Evolutionary conservation across 2,797 vertebrate genomes (phyloP).

Genomic region (Danio albolineatus): DNA sequence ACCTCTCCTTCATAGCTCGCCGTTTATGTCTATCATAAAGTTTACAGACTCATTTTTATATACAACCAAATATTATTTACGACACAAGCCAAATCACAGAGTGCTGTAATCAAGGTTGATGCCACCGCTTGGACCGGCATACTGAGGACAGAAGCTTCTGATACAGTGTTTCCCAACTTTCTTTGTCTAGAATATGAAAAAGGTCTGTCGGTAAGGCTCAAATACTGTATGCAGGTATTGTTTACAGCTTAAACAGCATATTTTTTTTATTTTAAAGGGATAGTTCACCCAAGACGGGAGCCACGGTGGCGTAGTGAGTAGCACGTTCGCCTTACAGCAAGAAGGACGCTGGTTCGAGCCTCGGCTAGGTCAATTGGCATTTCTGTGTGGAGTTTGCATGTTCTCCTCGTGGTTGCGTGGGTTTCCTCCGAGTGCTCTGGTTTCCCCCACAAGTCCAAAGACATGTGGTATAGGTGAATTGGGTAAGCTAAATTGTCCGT

Average conservation of each 20-base stretch:
- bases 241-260: conserved; percentile 1
- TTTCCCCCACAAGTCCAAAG: too few relatives aligned
- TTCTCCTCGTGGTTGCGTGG: too few relatives aligned
- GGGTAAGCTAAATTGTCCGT: too few relatives aligned
- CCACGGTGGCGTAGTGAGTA: too few relatives aligned
- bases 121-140: conserved; percentile 11
- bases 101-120: conserved; percentile 37
- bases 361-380: too few relatives aligned
- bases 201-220: background rate
- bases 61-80: conserved; percentile 51
- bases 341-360: too few relatives aligned
- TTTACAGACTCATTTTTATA: conserved; percentile 60
- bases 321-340: too few relatives aligned
- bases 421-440: too few relatives aligned
- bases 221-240: background rate
- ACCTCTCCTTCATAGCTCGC: conserved; percentile 45
- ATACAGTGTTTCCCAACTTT: too few relatives aligned
- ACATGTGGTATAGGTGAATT: too few relatives aligned
- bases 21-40: conserved; percentile 59
- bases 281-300: too few relatives aligned
- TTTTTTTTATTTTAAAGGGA: background rate
- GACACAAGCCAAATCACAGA: conserved; percentile 37
- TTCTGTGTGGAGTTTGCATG: too few relatives aligned
- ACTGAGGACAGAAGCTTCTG: background rate
- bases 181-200: background rate